Evolutionary conservation across 2,113 vertebrate genomes (phyloP).

Genomic region (Oxygymnocypris stewartii): DNA sequence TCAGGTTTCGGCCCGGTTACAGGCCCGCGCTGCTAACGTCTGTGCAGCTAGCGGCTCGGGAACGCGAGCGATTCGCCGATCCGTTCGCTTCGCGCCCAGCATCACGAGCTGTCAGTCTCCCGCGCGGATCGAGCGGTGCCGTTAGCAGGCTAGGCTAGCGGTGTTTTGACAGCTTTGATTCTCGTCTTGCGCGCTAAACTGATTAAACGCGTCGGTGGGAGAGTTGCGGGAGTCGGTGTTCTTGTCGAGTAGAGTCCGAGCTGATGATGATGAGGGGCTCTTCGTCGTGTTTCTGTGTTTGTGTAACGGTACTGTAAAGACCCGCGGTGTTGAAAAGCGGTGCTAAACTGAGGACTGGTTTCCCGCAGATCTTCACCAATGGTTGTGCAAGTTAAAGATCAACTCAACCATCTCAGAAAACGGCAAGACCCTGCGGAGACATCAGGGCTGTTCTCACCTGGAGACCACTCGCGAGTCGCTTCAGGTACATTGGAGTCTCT

Average conservation of each 20-base stretch:
- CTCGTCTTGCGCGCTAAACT: constrained; percentile 27
- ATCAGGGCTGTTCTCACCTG: constrained; percentile 58
- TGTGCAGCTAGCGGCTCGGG: neutral
- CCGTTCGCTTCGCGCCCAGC: too few species aligned
- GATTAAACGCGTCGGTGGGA: neutral
- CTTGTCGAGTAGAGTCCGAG: neutral
- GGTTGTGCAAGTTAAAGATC: constrained; percentile 60
- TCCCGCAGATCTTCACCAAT: constrained; percentile 62
- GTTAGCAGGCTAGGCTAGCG: constrained; percentile 15
- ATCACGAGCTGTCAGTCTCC: neutral
- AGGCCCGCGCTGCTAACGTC: constrained; percentile 30
- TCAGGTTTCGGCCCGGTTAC: neutral
- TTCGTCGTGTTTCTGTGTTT: neutral
- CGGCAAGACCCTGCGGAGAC: constrained; percentile 57
- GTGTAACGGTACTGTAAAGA: too few species aligned
- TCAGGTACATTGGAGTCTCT: constrained; percentile 38
- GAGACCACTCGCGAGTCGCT: constrained; percentile 59
- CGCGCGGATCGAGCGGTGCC: neutral
- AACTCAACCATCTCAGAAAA: constrained; percentile 55
- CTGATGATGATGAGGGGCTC: neutral
- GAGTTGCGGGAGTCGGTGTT: too few species aligned
- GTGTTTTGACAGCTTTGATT: constrained; percentile 40
- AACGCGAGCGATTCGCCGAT: neutral
- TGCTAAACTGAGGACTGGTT: neutral
- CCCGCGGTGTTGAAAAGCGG: too few species aligned